phyloP scores from a whole-genome alignment of 1,140 invertebrate species.

The Protaetia brevitarsis region DNA sequence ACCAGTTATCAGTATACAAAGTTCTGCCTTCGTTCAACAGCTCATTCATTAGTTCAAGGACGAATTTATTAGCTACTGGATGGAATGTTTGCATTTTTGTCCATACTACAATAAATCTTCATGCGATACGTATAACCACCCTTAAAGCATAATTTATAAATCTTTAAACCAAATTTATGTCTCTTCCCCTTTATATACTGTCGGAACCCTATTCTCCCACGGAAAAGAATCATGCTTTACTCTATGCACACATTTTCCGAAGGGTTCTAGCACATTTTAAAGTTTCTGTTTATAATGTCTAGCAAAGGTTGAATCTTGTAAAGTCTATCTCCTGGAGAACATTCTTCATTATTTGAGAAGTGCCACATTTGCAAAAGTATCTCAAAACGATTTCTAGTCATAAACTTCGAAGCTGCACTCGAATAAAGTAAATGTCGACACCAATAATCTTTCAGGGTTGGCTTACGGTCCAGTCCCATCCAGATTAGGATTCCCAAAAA shows the following conservation, averaged over 20 bases:
- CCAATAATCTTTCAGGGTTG: too few species aligned
- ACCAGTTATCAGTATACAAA: too few species aligned
- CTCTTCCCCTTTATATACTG: conserved; percentile 48
- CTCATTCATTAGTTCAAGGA: conserved; percentile 35
- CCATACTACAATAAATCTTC: conserved; percentile 44
- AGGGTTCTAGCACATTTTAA: not conserved
- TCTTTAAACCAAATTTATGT: conserved; percentile 49
- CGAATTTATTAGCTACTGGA: conserved; percentile 33
- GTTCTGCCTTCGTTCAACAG: conserved; percentile 41
- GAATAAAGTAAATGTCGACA: too few species aligned
- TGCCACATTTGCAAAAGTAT: too few species aligned
- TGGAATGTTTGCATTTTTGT: conserved; percentile 17
- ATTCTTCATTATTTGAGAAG: too few species aligned
- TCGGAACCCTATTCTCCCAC: conserved; percentile 43
- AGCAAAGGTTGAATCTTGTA: too few species aligned
- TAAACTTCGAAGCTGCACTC: too few species aligned
- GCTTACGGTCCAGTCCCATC: too few species aligned
- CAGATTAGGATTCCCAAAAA: too few species aligned
- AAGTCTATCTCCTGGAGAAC: too few species aligned
- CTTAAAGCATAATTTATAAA: conserved; percentile 47
- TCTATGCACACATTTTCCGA: conserved; percentile 34
- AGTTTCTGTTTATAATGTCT: not conserved
- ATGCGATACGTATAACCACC: conserved; percentile 46
- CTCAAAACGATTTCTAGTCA: too few species aligned
- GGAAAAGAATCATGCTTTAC: conserved; percentile 47